Evolutionary conservation across 2,888 invertebrate genomes (phyloP), one percentile per base, ranked within the genome.

Genomic region (Atrina japonica): DNA sequence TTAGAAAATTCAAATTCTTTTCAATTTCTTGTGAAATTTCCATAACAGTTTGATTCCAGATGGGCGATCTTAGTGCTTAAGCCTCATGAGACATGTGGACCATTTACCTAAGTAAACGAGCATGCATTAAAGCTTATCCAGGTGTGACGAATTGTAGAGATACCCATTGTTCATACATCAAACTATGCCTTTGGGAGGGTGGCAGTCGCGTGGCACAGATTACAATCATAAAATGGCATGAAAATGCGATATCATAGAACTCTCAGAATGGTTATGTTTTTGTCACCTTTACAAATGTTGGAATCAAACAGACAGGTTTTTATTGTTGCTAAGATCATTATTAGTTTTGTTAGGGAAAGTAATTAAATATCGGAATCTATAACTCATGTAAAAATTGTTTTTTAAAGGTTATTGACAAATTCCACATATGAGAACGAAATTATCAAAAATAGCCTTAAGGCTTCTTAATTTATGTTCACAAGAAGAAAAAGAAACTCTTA

Each of bases 91-190:
- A 49, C 43, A 25, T 25, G 25, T 35, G 35, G 35, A 35, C 21
- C 60, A 35, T 61, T 68, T 61, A 68, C 68, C 68, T 61, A 47
- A 55, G 53, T 61, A 29, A 68, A 61, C 55, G 61, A 68, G 43
- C 68, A 40, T 55, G 45, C 41, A 68, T 68, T 68, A 68, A 61
- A 45, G 55, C 18, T 25, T 18, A 49, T n/a, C 50, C 61, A 68
- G 68, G 61, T 61, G 55, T 68, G 55, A 61, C 61, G 40, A 40
- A 56, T 23, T 3, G 25, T 56, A 40, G 27, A 25, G 25, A 29
- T 29, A 11, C 29, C 53, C 55, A 43, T 65, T 65, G 65, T 66
- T 27, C 45, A 16, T 16, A 23, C 35, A 58, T 66, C 56, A 49
- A 35, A 35, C 35, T 35, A 35, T 35, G 35, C 35, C 55, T 23